A percentile compares a stretch with the other conserved stretches of the same genome.
These are phyloP conservation scores for Balearica regulorum DNA, from an alignment of 2,797 vertebrate species.

Conservation along the genomic window DNA sequence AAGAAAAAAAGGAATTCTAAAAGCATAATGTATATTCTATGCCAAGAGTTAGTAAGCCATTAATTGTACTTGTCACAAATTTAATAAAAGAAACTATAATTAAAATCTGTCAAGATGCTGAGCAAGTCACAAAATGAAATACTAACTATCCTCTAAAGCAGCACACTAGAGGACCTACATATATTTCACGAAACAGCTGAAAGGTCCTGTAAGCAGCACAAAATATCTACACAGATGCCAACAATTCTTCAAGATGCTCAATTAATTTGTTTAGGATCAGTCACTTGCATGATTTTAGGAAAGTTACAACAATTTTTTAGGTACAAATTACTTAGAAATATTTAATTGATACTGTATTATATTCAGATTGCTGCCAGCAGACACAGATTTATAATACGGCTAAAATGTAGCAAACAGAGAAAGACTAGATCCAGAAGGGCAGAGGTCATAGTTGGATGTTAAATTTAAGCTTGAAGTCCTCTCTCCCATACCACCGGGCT, in stretches of 20 bases:
- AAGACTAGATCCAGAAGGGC: not conserved
- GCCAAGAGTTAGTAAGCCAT: not conserved
- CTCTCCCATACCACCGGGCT: not conserved
- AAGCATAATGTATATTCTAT: not conserved
- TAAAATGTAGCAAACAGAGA: not conserved
- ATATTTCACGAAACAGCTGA: not conserved
- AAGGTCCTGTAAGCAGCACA: not conserved
- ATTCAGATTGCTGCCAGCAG: not conserved
- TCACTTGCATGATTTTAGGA: not conserved
- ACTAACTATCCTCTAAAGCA: not conserved
- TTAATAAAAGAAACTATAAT: conserved; percentile 1
- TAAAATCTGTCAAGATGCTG: not conserved
- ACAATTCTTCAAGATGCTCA: not conserved
- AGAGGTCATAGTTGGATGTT: not conserved
- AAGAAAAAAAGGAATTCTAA: not conserved
- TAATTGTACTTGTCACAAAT: not conserved
- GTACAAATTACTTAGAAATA: not conserved
- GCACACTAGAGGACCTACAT: not conserved
- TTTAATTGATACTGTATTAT: not conserved
- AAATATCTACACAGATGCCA: not conserved
- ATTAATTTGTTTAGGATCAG: not conserved
- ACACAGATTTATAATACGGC: not conserved
- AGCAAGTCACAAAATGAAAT: not conserved
- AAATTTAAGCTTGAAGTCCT: not conserved
- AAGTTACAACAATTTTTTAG: not conserved